A percentile compares a stretch with the other conserved stretches of the same genome.
Conservation (phyloP, 2,888 invertebrate genomes). For the Oligia latruncula region DNA sequence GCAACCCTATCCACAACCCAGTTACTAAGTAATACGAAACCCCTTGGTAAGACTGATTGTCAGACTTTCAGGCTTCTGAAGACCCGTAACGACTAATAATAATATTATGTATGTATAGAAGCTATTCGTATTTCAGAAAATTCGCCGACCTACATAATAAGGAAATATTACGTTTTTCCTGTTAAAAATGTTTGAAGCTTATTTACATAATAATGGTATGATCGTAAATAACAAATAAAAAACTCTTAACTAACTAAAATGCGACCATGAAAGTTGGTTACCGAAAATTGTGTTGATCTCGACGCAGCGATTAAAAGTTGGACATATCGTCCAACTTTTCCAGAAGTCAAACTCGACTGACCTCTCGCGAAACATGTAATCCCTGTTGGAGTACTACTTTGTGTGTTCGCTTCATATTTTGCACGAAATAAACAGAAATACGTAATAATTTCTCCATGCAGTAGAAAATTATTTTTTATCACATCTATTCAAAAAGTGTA, state of each 20-base stretch:
- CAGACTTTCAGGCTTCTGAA: too few relatives aligned
- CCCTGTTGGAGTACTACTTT: slow-evolving; percentile 30
- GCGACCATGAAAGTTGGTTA: slow-evolving; percentile 38
- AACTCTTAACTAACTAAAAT: slow-evolving; percentile 14
- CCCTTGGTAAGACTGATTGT: too few relatives aligned
- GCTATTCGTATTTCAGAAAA: neutral
- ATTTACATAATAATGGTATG: slow-evolving; percentile 1
- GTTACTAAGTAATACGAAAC: too few relatives aligned
- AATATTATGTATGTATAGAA: too few relatives aligned
- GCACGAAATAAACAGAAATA: slow-evolving; percentile 12
- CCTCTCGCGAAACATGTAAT: slow-evolving; percentile 56
- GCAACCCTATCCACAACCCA: too few relatives aligned
- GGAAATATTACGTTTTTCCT: neutral
- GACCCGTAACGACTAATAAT: too few relatives aligned
- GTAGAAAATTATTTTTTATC: neutral
- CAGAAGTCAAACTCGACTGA: slow-evolving; percentile 51
- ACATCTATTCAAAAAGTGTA: too few relatives aligned
- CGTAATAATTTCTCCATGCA: neutral
- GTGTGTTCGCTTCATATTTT: slow-evolving; percentile 28
- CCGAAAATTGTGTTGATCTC: slow-evolving; percentile 52
- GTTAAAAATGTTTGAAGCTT: neutral
- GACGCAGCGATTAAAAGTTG: slow-evolving; percentile 59
- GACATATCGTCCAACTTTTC: slow-evolving; percentile 30
- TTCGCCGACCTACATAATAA: too few relatives aligned
- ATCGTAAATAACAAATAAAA: slow-evolving; percentile 15